Base-by-base conservation (phyloP, 2,888 invertebrate species). In the Epistrophella euchroma region DNA sequence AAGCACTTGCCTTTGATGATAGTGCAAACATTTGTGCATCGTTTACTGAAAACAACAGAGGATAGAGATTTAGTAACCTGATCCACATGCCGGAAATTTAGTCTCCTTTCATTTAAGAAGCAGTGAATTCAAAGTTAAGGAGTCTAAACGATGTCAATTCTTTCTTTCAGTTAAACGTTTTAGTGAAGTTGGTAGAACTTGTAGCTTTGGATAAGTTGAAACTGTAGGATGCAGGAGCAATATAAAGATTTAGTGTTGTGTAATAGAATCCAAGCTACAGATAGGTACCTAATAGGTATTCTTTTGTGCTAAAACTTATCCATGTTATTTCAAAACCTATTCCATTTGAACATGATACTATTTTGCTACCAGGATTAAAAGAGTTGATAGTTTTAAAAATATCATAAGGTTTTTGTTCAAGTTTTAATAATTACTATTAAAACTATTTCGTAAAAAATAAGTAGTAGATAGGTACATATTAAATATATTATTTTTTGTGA, bases 21-120 rank as follows among this genome's bases (percentile, higher is more conserved):
- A 56, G 70, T 17, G 56, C 74, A 83, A 73, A 78, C 73, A 83
- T 83, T 77, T 83, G 83, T 70, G 83, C 78, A 83, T 78, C 83
- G 73, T 83, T 83, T 70, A 83, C 74, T 62, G 64, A 64, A 50
- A 64, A 71, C 70, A 64, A 56, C 56, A 56, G 64, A 11, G n/a
- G n/a, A n/a, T n/a, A 45, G 17, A 47, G 32, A 13, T 47, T 73
- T 74, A 62, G 60, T 80, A 50, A 60, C 73, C 40, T 35, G 47
- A 32, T 28, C 62, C 37, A 28, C 28, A 58, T 28, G 19, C 56
- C 7, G 71, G 58, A 56, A 73, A 56, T 15, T 56, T 66, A 37
- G 64, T 58, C 40, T 40, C 35, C 40, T 58, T 62, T 15, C 45
- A 62, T 60, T 60, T 60, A 74, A 43, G n/a, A 25, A 15, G 25